Evolutionary conservation across 2,113 vertebrate genomes (phyloP).

Genomic region (Alexandromys fortis): DNA sequence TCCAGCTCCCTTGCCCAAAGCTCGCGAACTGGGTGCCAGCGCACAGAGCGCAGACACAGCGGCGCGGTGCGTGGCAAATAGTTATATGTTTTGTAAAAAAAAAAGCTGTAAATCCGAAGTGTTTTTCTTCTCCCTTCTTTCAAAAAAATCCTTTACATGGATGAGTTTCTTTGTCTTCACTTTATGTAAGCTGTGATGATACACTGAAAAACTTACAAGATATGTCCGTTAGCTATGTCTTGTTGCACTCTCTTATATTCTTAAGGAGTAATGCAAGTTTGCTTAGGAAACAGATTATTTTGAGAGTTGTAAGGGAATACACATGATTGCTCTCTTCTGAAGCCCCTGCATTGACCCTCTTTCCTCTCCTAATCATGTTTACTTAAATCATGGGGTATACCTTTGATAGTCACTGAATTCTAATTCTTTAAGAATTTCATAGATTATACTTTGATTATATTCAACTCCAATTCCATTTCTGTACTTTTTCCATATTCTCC

Average conservation of each 20-base stretch:
- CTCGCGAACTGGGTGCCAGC: too few relatives aligned
- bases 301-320: background rate
- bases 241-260: background rate
- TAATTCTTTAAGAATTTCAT: background rate
- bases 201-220: background rate
- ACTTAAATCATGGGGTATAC: background rate
- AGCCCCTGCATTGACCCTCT: background rate
- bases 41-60: too few relatives aligned
- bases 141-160: background rate
- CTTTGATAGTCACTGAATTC: background rate
- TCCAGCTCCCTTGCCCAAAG: too few relatives aligned
- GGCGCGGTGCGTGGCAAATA: rapidly evolving
- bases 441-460: background rate
- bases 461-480: rapidly evolving
- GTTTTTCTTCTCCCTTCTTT: background rate
- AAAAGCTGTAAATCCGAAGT: background rate
- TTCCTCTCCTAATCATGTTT: background rate
- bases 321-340: background rate
- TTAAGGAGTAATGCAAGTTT: background rate
- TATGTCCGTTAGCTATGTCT: background rate
- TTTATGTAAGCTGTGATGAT: background rate
- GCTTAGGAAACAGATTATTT: background rate
- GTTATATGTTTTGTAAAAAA: background rate
- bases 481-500: background rate
- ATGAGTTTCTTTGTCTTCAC: background rate